Base-by-base conservation (phyloP, 2,888 invertebrate genomes). In the Pristionchus maxplancki region DNA sequence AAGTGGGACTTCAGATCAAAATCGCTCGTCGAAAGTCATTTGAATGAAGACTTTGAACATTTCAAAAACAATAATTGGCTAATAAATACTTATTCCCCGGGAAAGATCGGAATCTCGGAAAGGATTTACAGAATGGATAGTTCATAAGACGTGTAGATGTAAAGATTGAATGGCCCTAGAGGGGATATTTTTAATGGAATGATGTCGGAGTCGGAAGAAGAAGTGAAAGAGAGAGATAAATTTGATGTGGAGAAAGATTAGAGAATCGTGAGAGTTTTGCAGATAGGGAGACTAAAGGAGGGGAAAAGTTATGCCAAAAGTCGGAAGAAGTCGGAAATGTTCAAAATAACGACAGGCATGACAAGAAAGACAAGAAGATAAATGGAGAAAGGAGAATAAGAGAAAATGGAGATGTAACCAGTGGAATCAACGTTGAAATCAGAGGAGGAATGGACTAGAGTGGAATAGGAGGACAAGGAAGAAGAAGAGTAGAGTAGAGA, bases 181-280 rank as follows among this genome's bases (percentile, higher is more conserved):
- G n/a, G n/a, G n/a, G 78, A 48, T 78, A 78, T 44, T 20, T 48
- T 37, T 48, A 34, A 78, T 48, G 78, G 78, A 78, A 78, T 78
- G 78, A 78, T 78, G 78, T 44, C 37, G 78, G 78, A 74, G 40
- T 40, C 24, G 44, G 28, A 28, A 34, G 53, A 82, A 24, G 28
- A 31, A 58, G 82, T 50, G 13, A 15, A 48, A 34, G n/a, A 44
- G 28, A 34, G 53, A 20, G 53, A 37, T 34, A 34, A 82, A 82
- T 44, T 34, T 82, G 50, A 50, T 53, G 34, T 17, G 53, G 24
- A 34, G 82, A 82, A 53, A 82, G 50, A 82, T 50, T 82, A 82
- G 82, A 58, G 82, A 82, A 53, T 82, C 82, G 53, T 50, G 82
- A 31, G 82, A 82, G 28, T 78, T 58, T 37, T 37, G 71, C 71